A percentile compares a stretch with the other conserved stretches of the same genome.
Evolutionary conservation across 2,888 invertebrate genomes (phyloP).

Genomic region (Blera fallax): DNA sequence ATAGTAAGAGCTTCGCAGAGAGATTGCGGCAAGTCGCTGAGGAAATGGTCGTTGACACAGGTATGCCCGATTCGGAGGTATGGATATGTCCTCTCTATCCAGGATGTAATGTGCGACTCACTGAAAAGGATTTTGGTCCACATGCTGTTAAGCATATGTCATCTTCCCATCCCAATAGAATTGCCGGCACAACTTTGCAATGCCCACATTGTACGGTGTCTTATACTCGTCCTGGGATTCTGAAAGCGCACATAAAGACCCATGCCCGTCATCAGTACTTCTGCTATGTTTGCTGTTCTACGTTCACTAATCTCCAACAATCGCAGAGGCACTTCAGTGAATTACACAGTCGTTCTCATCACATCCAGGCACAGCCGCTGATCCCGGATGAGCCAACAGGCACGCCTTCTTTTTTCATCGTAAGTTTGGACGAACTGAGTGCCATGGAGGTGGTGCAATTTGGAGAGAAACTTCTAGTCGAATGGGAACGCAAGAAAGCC

Average conservation of each 20-base stretch:
- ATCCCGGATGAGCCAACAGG: constrained; percentile 23
- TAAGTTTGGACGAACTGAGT: constrained; percentile 79
- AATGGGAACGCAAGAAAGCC: constrained; percentile 75
- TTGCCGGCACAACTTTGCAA: constrained; percentile 72
- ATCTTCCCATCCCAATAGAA: constrained; percentile 48
- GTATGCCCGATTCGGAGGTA: constrained; percentile 70
- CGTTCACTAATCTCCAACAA: constrained; percentile 75
- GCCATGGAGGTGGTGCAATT: constrained; percentile 75
- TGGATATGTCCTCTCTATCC: constrained; percentile 61
- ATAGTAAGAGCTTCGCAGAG: background rate
- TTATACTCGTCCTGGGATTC: constrained; percentile 74
- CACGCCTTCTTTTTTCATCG: constrained; percentile 79
- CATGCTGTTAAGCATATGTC: constrained; percentile 76
- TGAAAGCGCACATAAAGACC: constrained; percentile 84
- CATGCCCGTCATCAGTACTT: constrained; percentile 85
- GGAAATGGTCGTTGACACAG: constrained; percentile 73
- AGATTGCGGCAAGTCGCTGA: constrained; percentile 73
- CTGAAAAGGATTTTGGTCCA: constrained; percentile 74
- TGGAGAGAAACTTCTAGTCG: constrained; percentile 75
- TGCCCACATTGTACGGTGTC: constrained; percentile 74
- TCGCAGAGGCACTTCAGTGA: constrained; percentile 83
- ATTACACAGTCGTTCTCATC: constrained; percentile 82
- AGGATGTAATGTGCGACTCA: constrained; percentile 74
- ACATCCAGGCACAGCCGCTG: constrained; percentile 81
- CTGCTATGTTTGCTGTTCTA: constrained; percentile 84